A percentile compares a stretch with the other conserved stretches of the same genome.
These are phyloP conservation scores for Struthidea cinerea DNA, from an alignment of 2,113 vertebrate species.

Conservation along the genomic window DNA sequence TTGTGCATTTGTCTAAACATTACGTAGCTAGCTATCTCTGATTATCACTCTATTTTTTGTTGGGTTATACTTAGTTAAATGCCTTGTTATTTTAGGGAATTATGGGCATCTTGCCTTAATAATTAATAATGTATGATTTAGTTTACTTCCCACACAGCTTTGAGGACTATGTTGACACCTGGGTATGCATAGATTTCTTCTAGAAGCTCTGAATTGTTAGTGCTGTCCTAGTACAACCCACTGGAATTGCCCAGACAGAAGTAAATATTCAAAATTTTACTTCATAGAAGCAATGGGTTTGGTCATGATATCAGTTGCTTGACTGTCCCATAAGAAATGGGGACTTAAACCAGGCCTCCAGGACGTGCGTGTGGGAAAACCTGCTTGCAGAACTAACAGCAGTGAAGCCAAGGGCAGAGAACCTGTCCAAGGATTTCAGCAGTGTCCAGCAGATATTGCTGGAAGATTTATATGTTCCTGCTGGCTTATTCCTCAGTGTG, in stretches of 20 bases:
- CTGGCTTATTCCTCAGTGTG: not conserved
- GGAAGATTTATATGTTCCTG: not conserved
- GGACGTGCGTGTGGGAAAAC: not conserved
- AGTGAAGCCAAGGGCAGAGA: not conserved
- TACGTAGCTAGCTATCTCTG: not conserved
- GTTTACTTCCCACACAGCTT: not conserved
- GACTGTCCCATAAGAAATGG: not conserved
- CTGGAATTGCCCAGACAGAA: fast-evolving
- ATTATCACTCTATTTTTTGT: not conserved
- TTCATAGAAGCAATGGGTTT: not conserved
- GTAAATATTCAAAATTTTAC: not conserved
- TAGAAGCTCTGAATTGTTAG: not conserved
- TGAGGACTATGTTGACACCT: not conserved
- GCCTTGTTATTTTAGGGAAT: not conserved
- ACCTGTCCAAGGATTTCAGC: not conserved
- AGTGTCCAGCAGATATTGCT: not conserved
- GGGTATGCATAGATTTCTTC: not conserved
- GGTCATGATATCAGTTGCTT: not conserved
- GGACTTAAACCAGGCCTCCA: not conserved
- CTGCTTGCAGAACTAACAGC: not conserved
- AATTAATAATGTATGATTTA: not conserved
- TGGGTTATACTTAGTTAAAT: not conserved
- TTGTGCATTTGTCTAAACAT: not conserved
- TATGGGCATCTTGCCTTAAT: fast-evolving
- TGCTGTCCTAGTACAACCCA: not conserved